phyloP scores from a whole-genome alignment of 2,113 vertebrate genomes.

The Neoarius graeffei region DNA sequence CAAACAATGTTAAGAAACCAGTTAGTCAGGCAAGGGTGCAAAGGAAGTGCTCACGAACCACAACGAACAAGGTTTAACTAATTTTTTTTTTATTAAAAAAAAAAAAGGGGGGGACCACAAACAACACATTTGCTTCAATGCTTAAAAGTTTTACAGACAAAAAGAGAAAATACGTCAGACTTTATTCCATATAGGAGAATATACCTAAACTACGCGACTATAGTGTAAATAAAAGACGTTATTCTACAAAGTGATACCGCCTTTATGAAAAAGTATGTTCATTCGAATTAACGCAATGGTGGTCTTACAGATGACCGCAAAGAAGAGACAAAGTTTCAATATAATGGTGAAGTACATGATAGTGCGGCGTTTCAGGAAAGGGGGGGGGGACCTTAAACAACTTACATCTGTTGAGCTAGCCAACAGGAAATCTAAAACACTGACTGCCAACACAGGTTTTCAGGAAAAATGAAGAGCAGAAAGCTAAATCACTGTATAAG shows the following conservation, averaged over 20 bases:
- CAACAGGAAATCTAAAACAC: background rate
- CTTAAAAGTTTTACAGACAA: background rate
- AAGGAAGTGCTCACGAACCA: too few species aligned
- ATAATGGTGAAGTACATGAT: background rate
- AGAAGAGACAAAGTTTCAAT: background rate
- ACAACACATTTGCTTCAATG: too few species aligned
- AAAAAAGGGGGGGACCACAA: too few species aligned
- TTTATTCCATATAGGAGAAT: too few species aligned
- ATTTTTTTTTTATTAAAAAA: too few species aligned
- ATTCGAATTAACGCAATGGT: background rate
- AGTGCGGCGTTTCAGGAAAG: background rate
- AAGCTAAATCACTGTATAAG: background rate
- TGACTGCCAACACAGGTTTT: background rate
- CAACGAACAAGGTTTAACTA: too few species aligned
- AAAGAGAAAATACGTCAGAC: background rate
- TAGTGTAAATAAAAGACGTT: background rate
- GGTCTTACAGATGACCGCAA: background rate
- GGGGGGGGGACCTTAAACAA: background rate
- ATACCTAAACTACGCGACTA: background rate
- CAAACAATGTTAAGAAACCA: too few species aligned
- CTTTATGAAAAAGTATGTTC: background rate
- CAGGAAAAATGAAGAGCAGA: background rate
- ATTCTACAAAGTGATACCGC: background rate
- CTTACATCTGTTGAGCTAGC: background rate
- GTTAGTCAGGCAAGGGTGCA: too few species aligned